A percentile compares a stretch with the other conserved stretches of the same genome.
These are phyloP conservation scores for Habrosyne pyritoides DNA, from an alignment of 2,888 invertebrate species.

Conservation along the genomic window DNA sequence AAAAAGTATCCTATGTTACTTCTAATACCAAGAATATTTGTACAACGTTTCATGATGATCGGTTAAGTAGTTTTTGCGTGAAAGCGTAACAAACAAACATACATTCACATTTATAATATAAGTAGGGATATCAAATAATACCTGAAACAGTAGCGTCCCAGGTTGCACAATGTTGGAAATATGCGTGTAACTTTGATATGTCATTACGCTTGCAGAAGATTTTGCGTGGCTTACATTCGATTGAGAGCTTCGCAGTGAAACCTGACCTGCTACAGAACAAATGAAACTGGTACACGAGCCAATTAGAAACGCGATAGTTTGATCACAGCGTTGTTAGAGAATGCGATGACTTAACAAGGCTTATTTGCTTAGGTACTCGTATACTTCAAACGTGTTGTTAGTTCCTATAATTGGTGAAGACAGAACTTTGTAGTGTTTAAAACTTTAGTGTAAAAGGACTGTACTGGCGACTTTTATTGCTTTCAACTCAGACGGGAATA, in stretches of 20 bases:
- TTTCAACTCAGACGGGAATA: too few relatives aligned
- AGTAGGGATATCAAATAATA: too few relatives aligned
- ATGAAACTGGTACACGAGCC: neutral
- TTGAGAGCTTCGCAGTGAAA: conserved; percentile 48
- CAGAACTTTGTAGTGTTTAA: neutral
- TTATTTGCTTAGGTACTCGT: conserved; percentile 1
- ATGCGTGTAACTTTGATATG: conserved; percentile 55
- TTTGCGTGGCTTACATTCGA: conserved; percentile 66
- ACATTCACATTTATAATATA: too few relatives aligned
- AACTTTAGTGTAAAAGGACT: too few relatives aligned
- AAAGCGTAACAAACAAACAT: too few relatives aligned
- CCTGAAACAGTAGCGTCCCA: conserved; percentile 66
- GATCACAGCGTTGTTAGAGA: conserved; percentile 23
- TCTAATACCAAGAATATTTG: too few relatives aligned
- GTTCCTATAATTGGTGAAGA: neutral
- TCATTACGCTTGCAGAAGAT: conserved; percentile 57
- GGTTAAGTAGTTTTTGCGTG: too few relatives aligned
- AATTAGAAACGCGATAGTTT: conserved; percentile 34
- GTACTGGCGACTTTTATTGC: too few relatives aligned
- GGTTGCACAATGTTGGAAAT: conserved; percentile 60
- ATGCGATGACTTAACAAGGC: neutral
- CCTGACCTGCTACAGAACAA: conserved; percentile 26
- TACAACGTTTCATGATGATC: too few relatives aligned
- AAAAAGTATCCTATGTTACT: too few relatives aligned
- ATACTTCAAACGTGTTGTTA: neutral